Conservation (phyloP, 2,888 invertebrate species). For the Congeria kusceri region DNA sequence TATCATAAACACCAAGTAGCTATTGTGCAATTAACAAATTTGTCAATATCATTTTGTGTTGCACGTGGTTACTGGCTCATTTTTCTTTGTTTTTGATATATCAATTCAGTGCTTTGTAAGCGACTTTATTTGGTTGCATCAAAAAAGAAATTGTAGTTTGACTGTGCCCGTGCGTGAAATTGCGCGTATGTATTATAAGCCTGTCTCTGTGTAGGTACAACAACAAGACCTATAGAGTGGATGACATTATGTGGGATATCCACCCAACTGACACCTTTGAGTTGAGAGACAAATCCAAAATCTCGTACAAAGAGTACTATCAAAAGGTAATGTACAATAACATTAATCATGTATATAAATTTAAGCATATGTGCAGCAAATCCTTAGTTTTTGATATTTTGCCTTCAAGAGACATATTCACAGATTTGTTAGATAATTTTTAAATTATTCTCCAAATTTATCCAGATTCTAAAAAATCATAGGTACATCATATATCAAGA, state of each 20-base stretch:
- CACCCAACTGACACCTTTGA: constrained; percentile 90
- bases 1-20: constrained; percentile 31
- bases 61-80: too few relatives aligned
- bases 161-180: neutral
- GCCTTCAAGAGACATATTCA: too few relatives aligned
- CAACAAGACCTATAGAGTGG: constrained; percentile 94
- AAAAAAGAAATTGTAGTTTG: too few relatives aligned
- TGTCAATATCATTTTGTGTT: neutral
- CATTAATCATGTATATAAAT: constrained; percentile 16
- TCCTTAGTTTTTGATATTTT: neutral
- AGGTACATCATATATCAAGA: too few relatives aligned
- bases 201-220: constrained; percentile 89
- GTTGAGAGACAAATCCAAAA: constrained; percentile 81
- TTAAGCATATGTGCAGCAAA: neutral
- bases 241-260: constrained; percentile 92
- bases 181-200: neutral
- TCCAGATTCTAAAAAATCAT: too few relatives aligned
- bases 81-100: neutral
- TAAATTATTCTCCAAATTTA: too few relatives aligned
- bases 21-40: neutral
- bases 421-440: too few relatives aligned
- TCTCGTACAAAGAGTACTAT: constrained; percentile 92
- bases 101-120: neutral
- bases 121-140: too few relatives aligned
- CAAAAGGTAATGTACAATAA: constrained; percentile 86